Base-by-base conservation (phyloP, 1,140 invertebrate species). In the Anastrepha ludens region DNA sequence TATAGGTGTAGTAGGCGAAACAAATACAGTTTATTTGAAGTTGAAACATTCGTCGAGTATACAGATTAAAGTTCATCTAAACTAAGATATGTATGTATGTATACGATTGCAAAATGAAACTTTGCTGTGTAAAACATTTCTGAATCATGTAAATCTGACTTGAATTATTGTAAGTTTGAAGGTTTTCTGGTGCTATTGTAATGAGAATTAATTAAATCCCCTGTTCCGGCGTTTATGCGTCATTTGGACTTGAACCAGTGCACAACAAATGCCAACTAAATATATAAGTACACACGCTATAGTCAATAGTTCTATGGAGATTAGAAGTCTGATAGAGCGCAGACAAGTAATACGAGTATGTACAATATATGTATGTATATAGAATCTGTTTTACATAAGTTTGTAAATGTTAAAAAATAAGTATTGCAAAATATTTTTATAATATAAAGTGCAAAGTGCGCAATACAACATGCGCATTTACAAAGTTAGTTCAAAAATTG, bases 201-300 rank as follows among this genome's bases (percentile, higher is more conserved):
- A 55, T 58, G 74, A 55, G 74, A 81, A 81, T 50, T 58, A 81
- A 81, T 81, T 81, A 81, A 81, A 55, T 13, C 17, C 50, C 6
- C 74, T 81, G 44, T 81, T 81, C 74, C 74, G 74, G 74, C 74
- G 74, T 81, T 81, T 81, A 81, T 81, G 74, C 74, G 50, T 55
- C 74, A 74, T 81, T 81, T 81, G 20, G 74, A 81, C 50, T 50
- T 55, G 74, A 15, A 41, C 47, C 47, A 55, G 47, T 58, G 44
- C 74, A n/a, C 41, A 67, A 67, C 17, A 13, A 3, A 62, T 55
- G 50, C 50, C 1, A 55, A 55, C 5, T 9, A 62, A 13, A 62
- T 78, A 20, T 2, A 20, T 9, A 20, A 3, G 41, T 29, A 55
- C 70, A 50, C 17, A 47, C 44, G 17, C 44, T 47, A 41, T 20